A percentile compares a stretch with the other conserved stretches of the same genome.
These are phyloP conservation scores for Tarsius wallacei DNA, from an alignment of 2,797 vertebrate genomes.

Conservation along the genomic window DNA sequence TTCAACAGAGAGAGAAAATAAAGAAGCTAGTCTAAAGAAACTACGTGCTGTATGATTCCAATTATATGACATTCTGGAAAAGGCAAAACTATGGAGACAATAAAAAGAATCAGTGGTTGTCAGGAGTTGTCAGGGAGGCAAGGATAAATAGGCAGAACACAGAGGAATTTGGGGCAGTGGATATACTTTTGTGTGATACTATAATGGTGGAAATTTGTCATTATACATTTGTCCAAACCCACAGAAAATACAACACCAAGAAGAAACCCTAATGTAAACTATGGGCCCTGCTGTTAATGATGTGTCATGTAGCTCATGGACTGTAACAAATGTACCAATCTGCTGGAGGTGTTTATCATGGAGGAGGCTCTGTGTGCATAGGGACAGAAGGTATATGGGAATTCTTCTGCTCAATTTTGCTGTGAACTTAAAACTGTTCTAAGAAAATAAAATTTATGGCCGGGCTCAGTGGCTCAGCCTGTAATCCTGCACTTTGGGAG, in stretches of 20 bases:
- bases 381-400: background rate
- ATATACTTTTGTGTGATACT: background rate
- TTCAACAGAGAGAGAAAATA: background rate
- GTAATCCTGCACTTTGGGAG: too few species aligned
- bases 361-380: fast-evolving
- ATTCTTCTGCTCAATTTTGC: background rate
- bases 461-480: too few species aligned
- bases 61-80: background rate
- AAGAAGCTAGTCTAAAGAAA: constrained; percentile 20
- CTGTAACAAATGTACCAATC: background rate
- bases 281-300: background rate
- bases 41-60: background rate
- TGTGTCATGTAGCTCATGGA: background rate
- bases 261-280: background rate
- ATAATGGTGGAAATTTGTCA: too few species aligned
- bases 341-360: too few species aligned
- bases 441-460: background rate
- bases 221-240: background rate
- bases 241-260: background rate
- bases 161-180: background rate
- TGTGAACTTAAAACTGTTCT: background rate
- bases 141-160: background rate
- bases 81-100: background rate
- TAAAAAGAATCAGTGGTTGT: background rate
- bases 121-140: background rate